Base-by-base conservation (phyloP, 30 jellyfish, hydroid and myxozoan species). In the Morbakka virulenta region DNA sequence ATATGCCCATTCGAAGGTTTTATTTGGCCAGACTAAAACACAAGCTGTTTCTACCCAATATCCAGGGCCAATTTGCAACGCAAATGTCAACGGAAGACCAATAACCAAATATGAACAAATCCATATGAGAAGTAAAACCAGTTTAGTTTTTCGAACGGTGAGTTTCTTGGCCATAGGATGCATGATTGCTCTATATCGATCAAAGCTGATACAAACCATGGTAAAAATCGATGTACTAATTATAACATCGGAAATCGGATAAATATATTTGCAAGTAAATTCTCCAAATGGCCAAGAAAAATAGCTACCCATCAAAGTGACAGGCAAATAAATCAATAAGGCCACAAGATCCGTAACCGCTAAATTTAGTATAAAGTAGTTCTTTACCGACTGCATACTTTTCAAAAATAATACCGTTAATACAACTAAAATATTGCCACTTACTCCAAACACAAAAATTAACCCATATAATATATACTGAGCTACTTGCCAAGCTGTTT, bases 241-340 rank as follows among this genome's bases (percentile, higher is more conserved):
- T 11, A 88, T 85, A 29, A 88, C 95, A 32, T 88, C 97, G 4
- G 87, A 52, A 41, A 88, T 72, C 31, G 95, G 93, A 24, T 74
- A 70, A 24, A 88, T 48, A 71, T 88, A 88, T 69, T 73, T 74
- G 82, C 97, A 88, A 20, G 76, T 64, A 64, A 88, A 88, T 48
- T 75, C 91, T 17, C 97, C 97, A 12, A 88, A 81, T 4, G 97
- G 97, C 97, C 97, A 88, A 14, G 95, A 79, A 26, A 75, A 23
- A n/a, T 74, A 29, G 22, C 70, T 77, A 4, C 83, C 92, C 57
- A 47, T 53, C 13, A 82, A 49, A 13, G 53, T 62, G 64, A 88
- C 28, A 4, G 91, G 95, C 27, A 81, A 71, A 17, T 63, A 71
- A 25, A 88, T 6, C 29, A 68, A 25, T 71, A 82, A 49, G 21